Percentiles rank a stretch among this genome's conserved stretches.
Evolutionary conservation across 2,113 vertebrate genomes (phyloP).

Genomic region (Ptychochromis oligacanthus): DNA sequence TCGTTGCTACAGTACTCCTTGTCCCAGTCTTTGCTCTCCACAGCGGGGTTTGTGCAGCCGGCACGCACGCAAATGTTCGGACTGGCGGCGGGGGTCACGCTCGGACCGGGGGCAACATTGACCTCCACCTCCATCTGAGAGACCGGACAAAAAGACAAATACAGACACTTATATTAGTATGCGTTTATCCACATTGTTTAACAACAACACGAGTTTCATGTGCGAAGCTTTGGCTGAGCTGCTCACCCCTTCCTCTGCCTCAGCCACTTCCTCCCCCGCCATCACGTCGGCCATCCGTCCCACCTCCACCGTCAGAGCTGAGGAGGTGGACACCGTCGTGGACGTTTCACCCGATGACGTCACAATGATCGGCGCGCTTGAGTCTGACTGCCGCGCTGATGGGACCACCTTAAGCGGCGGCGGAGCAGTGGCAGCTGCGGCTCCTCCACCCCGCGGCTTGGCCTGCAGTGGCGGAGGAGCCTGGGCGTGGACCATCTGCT

Average conservation of each 20-base stretch:
- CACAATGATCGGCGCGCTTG: conserved; percentile 52
- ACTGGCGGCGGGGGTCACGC: conserved; percentile 55
- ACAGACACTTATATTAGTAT: neutral
- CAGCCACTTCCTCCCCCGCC: conserved; percentile 51
- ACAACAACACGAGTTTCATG: no score
- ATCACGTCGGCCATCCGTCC: conserved; percentile 61
- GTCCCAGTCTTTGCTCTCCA: conserved; percentile 92
- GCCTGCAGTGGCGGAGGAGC: conserved; percentile 80
- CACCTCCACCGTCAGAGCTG: conserved; percentile 64
- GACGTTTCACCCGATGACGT: conserved; percentile 66
- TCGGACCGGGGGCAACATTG: conserved; percentile 77
- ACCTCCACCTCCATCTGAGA: conserved; percentile 89
- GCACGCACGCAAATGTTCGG: conserved; percentile 85
- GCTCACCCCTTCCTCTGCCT: conserved; percentile 73
- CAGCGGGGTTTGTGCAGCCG: conserved; percentile 87
- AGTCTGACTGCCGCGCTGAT: conserved; percentile 78
- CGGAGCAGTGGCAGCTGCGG: conserved; percentile 33
- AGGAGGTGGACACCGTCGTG: conserved; percentile 29
- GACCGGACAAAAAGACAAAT: neutral
- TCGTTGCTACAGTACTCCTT: conserved; percentile 92
- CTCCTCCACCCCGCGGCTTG: conserved; percentile 72
- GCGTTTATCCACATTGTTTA: neutral
- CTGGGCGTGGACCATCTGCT: conserved; percentile 80
- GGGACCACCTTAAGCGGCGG: conserved; percentile 77
- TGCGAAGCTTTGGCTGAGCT: neutral